Evolutionary conservation across 2,888 invertebrate genomes (phyloP), one percentile per base, ranked within the genome.

Genomic region (Pandemis corylana): DNA sequence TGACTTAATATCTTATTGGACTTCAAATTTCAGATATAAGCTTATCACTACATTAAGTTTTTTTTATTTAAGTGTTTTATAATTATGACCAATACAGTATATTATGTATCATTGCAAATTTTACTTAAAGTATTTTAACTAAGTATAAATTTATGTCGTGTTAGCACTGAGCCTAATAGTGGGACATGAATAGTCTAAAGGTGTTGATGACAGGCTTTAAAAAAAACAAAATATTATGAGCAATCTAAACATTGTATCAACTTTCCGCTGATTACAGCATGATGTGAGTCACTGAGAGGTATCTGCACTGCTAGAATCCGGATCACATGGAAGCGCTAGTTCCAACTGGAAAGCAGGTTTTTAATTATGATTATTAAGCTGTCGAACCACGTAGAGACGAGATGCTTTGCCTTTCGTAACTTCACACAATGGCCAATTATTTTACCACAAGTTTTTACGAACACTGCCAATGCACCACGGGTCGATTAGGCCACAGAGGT

Each of bases 351-450:
- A 76, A 76, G 72, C 74, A 59, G 72, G 77, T 78, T 78, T 68
- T 75, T 76, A 72, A 77, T 77, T 77, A 72, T 76, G 76, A 77
- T 77, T 78, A 78, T 78, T 77, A 77, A 76, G 71, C 67, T 76
- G 77, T 76, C 78, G 76, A 76, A 75, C 76, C 77, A 77, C 77
- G 76, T 75, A 67, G 66, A 66, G 61, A 53, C 67, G 46, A 67
- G 71, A 75, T 71, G 75, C 74, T 67, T 71, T 44, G 68, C 41
- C 64, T 13, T 13, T 66, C 59, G 72, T 69, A 63, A 59, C 76
- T 76, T 78, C 77, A 80, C 87, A 92, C 92, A 92, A 92, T 91
- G 84, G 90, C 84, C 89, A 90, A 90, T 91, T 92, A 92, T 89
- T 89, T 87, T 84, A 81, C 83, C 83, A 83, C 84, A 85, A 88